A percentile compares a stretch with the other conserved stretches of the same genome.
phyloP scores from a whole-genome alignment of 2,113 vertebrate genomes.

The Sigmodon hispidus region DNA sequence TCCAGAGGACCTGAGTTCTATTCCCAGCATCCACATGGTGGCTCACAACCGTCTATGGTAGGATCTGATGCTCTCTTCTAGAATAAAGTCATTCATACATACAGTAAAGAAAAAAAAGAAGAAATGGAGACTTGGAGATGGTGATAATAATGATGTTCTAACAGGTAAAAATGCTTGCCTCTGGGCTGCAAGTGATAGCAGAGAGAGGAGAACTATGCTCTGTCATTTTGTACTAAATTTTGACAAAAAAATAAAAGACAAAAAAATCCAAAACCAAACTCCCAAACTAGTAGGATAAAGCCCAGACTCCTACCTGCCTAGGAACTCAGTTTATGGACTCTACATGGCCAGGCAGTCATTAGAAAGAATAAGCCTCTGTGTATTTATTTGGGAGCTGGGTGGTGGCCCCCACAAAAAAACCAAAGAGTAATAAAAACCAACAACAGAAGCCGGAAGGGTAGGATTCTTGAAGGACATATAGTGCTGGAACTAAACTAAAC shows the following conservation, averaged over 20 bases:
- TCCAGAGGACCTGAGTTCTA: too few species aligned
- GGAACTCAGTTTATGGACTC: background rate
- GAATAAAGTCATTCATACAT: too few species aligned
- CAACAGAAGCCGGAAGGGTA: background rate
- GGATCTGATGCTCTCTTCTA: too few species aligned
- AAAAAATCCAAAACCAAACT: background rate
- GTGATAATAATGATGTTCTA: background rate
- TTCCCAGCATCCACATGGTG: too few species aligned
- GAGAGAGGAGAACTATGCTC: background rate
- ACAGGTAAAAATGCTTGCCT: background rate
- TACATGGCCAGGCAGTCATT: background rate
- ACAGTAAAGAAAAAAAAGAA: too few species aligned
- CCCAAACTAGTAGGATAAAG: background rate
- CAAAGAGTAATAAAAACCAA: too few species aligned
- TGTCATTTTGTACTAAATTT: background rate
- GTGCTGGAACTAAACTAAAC: constrained; percentile 36
- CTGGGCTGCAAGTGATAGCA: background rate
- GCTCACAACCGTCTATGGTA: too few species aligned
- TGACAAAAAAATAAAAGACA: constrained; percentile 41
- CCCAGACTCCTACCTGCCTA: background rate
- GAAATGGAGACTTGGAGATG: background rate
- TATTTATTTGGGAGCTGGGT: too few species aligned
- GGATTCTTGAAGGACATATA: constrained; percentile 30
- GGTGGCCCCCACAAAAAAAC: too few species aligned
- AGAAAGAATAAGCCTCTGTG: too few species aligned